Percentiles rank a stretch among this genome's conserved stretches.
Evolutionary conservation across 2,888 invertebrate species (phyloP).

Genomic region (Mactromeris polynyma): DNA sequence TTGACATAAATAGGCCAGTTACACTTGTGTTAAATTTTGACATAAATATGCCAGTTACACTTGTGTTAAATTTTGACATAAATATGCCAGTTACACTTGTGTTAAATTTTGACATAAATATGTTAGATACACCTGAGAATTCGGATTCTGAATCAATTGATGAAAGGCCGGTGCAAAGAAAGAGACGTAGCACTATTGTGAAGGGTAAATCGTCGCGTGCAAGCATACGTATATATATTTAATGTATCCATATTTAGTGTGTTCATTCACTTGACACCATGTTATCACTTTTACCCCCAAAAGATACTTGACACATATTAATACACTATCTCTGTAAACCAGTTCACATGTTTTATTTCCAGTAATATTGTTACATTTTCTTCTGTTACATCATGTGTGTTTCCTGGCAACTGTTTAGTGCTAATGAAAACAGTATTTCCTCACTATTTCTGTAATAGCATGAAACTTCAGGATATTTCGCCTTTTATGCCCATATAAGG

Average conservation of each 20-base stretch:
- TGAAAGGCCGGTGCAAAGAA: not conserved
- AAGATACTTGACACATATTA: not conserved
- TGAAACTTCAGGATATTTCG: no score
- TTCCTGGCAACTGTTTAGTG: no score
- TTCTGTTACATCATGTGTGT: no score
- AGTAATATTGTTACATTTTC: no score
- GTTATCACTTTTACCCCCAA: not conserved
- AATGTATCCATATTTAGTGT: slow-evolving; percentile 20
- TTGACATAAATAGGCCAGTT: no score
- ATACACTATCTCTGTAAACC: not conserved
- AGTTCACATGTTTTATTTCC: not conserved
- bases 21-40: no score
- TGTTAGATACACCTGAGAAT: not conserved
- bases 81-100: not conserved
- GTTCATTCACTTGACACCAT: not conserved
- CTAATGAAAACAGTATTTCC: no score
- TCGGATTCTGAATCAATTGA: slow-evolving; percentile 17
- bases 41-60: no score
- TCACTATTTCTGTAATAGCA: no score
- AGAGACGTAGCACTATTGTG: not conserved
- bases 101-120: not conserved
- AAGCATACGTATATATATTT: slow-evolving; percentile 10
- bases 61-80: no score
- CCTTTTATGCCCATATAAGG: no score
- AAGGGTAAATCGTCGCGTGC: not conserved